These are phyloP conservation scores for Larimichthys polyactis DNA, from an alignment of 2,113 vertebrate species.

Conservation along the genomic window DNA sequence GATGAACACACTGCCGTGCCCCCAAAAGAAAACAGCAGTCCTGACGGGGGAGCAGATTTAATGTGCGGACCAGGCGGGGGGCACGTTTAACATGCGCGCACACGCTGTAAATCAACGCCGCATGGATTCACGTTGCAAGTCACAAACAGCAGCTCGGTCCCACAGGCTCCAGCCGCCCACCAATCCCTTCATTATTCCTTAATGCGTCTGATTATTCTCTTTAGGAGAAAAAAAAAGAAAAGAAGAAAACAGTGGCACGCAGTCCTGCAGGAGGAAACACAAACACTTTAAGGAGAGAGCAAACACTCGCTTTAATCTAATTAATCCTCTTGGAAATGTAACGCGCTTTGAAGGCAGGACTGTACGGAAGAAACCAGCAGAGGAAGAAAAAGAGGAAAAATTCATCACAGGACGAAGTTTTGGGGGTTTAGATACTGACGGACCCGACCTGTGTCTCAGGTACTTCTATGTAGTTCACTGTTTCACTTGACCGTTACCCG, in stretches of 20 bases:
- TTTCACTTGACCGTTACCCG: too few species aligned
- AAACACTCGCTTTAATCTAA: slow-evolving; percentile 61
- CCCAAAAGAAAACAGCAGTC: background rate
- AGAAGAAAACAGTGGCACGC: background rate
- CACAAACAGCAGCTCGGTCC: slow-evolving; percentile 35
- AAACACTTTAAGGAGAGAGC: slow-evolving; percentile 46
- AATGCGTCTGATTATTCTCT: slow-evolving; percentile 48
- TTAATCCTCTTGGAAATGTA: slow-evolving; percentile 64
- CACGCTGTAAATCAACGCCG: slow-evolving; percentile 52
- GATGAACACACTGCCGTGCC: background rate
- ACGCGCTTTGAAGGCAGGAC: slow-evolving; percentile 18
- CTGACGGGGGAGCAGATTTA: background rate
- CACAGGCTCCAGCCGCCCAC: slow-evolving; percentile 19
- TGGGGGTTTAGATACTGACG: background rate
- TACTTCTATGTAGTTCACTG: too few species aligned
- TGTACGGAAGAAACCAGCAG: slow-evolving; percentile 16
- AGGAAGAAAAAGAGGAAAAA: background rate
- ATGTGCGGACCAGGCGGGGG: background rate
- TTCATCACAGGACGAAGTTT: background rate
- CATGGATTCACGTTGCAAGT: slow-evolving; percentile 28
- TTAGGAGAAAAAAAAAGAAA: background rate
- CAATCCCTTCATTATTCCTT: slow-evolving; percentile 55
- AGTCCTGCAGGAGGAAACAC: slow-evolving; percentile 47
- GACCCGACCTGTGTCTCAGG: too few species aligned
- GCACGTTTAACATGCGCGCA: slow-evolving; percentile 27